A percentile compares a stretch with the other conserved stretches of the same genome.
phyloP scores from a whole-genome alignment of 1,140 invertebrate species.

The Solen grandis region DNA sequence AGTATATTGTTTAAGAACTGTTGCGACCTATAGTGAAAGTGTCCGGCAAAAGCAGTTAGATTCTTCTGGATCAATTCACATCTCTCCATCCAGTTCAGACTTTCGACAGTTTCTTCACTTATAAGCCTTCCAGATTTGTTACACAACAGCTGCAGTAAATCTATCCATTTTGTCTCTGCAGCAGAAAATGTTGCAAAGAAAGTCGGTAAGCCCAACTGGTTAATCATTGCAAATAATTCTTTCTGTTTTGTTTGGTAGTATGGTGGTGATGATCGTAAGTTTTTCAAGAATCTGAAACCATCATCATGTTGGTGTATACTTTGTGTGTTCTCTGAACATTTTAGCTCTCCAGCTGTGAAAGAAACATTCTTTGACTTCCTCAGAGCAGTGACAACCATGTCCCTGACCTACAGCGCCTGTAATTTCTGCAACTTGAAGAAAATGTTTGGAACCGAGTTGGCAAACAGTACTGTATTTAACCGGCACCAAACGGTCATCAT shows the following conservation, averaged over 20 bases:
- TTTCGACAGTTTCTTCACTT: constrained; percentile 31
- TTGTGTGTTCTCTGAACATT: constrained; percentile 14
- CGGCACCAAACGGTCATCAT: constrained; percentile 20
- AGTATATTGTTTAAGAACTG: constrained; percentile 55
- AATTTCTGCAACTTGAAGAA: constrained; percentile 65
- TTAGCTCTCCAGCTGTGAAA: constrained; percentile 45
- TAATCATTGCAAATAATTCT: no score
- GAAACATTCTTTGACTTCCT: constrained; percentile 40
- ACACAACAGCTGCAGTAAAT: constrained; percentile 49
- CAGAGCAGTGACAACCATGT: constrained; percentile 36
- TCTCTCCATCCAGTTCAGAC: constrained; percentile 49
- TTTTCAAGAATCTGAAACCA: constrained; percentile 56
- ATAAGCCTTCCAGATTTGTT: constrained; percentile 22
- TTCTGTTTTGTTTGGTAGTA: constrained; percentile 57
- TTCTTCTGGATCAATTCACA: constrained; percentile 53
- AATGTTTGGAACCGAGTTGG: constrained; percentile 52
- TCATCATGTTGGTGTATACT: constrained; percentile 55
- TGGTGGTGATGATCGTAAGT: constrained; percentile 51
- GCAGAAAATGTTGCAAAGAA: constrained; percentile 62
- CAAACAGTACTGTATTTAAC: constrained; percentile 45
- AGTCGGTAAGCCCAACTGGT: constrained; percentile 60
- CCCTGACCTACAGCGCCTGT: constrained; percentile 47
- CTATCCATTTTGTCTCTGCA: constrained; percentile 62
- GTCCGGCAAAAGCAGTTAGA: constrained; percentile 59
- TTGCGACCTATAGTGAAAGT: constrained; percentile 52